phyloP scores from a whole-genome alignment of 2,113 vertebrate genomes.

The Pycnonotus jocosus region DNA sequence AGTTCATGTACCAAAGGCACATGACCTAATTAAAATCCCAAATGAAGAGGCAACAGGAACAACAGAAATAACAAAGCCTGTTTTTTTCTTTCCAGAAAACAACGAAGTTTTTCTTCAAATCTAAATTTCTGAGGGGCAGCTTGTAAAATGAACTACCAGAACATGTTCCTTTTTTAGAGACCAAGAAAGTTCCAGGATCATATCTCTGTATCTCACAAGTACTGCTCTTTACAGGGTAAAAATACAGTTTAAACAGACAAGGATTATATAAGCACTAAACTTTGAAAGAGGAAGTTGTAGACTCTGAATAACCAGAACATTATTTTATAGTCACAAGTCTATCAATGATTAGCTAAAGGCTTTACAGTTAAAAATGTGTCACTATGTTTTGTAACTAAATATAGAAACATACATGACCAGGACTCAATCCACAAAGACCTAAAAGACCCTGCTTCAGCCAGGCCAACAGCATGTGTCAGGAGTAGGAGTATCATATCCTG shows the following conservation, averaged over 20 bases:
- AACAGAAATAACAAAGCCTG: background rate
- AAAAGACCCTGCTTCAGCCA: background rate
- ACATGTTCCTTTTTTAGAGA: background rate
- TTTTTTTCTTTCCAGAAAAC: background rate
- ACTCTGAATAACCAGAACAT: background rate
- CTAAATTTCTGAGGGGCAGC: background rate
- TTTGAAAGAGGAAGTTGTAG: background rate
- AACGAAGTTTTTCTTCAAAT: background rate
- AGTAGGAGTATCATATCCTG: background rate
- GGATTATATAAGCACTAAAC: background rate
- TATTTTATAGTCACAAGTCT: background rate
- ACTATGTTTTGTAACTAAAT: background rate
- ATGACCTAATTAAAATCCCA: background rate
- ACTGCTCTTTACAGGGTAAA: background rate
- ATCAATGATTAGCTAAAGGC: constrained; percentile 10
- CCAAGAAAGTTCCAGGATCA: background rate
- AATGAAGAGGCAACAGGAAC: background rate
- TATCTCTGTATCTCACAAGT: background rate
- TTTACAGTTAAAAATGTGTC: background rate
- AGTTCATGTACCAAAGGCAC: background rate
- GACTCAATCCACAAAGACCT: background rate
- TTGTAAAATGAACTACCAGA: background rate
- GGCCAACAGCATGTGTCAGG: background rate
- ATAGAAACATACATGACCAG: background rate
- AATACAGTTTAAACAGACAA: background rate